These are phyloP conservation scores for Xylota sylvarum DNA, from an alignment of 2,888 invertebrate genomes.

Conservation along the genomic window DNA sequence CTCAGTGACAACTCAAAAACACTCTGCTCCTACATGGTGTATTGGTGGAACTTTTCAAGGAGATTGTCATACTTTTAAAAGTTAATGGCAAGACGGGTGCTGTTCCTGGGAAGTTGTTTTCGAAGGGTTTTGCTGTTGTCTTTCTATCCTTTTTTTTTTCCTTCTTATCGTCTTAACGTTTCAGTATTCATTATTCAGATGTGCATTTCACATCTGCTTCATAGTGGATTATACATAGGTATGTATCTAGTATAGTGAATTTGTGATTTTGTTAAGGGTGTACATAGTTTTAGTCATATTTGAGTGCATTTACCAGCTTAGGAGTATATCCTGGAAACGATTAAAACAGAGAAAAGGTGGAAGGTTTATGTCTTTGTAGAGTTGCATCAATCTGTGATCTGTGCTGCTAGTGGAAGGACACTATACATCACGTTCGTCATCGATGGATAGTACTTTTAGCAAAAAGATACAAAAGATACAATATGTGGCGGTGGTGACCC, in stretches of 20 bases:
- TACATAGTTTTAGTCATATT: constrained; percentile 24
- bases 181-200: constrained; percentile 55
- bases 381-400: too few species aligned
- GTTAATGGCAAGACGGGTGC: constrained; percentile 26
- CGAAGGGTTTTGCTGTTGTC: constrained; percentile 29
- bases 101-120: constrained; percentile 13
- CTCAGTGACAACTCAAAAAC: constrained; percentile 70
- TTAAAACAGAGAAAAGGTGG: neutral
- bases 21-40: constrained; percentile 41
- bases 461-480: too few species aligned
- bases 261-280: constrained; percentile 38
- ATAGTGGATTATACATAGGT: constrained; percentile 11
- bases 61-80: constrained; percentile 64
- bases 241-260: constrained; percentile 3
- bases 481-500: too few species aligned
- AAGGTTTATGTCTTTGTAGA: too few species aligned
- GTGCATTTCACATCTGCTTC: constrained; percentile 55
- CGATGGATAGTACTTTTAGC: too few species aligned
- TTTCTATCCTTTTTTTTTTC: neutral
- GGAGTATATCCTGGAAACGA: neutral
- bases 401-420: too few species aligned
- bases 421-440: too few species aligned
- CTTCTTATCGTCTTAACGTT: neutral
- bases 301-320: constrained; percentile 16
- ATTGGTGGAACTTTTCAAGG: constrained; percentile 47